Base-by-base conservation (phyloP, 2,888 invertebrate genomes). In the Orchestes rusci region DNA sequence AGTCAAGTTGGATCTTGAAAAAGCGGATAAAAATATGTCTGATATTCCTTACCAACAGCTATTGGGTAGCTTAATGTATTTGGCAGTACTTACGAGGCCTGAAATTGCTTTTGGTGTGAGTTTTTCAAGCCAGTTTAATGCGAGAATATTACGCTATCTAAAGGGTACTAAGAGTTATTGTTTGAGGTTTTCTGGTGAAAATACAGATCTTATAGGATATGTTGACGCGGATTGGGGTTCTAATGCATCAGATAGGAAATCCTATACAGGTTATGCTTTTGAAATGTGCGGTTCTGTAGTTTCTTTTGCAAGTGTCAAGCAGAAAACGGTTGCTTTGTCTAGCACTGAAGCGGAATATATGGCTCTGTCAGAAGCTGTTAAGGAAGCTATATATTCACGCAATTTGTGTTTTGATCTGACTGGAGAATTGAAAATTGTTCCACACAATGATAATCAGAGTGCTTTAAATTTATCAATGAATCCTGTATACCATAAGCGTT, bases 241-340 rank as follows among this genome's bases (percentile, higher is more conserved):
- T 16, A 35, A 51, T 45, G 12, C 5, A 20, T 18, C n/a, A 3
- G 48, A 53, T 39, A 63, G 68, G 63, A 67, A 63, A 60, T 70
- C 68, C 7, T 61, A 56, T 45, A 59, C 56, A 27, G 61, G 60
- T 1, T 60, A 42, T 50, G 45, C 39, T 43, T 61, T 63, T 49
- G 49, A 47, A 16, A 28, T 59, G 13, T 55, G 54, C 29, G 51
- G 49, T 27, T 40, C 49, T 37, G 56, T 51, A 3, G 50, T 64
- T 34, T 60, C 59, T 3, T 62, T 55, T 52, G 56, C 55, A 34
- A 56, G 54, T 39, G 56, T 32, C 17, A 61, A 61, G 48, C 60
- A 62, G 35, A 53, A 40, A 40, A 61, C 57, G n/a, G 56, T 61
- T 18, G 62, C 61, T 5, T 35, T 62, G 4, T 35, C 35, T n/a